Percentiles rank a stretch among this genome's conserved stretches.
phyloP scores from a whole-genome alignment of 2,113 vertebrate genomes.

The Pygoscelis adeliae region DNA sequence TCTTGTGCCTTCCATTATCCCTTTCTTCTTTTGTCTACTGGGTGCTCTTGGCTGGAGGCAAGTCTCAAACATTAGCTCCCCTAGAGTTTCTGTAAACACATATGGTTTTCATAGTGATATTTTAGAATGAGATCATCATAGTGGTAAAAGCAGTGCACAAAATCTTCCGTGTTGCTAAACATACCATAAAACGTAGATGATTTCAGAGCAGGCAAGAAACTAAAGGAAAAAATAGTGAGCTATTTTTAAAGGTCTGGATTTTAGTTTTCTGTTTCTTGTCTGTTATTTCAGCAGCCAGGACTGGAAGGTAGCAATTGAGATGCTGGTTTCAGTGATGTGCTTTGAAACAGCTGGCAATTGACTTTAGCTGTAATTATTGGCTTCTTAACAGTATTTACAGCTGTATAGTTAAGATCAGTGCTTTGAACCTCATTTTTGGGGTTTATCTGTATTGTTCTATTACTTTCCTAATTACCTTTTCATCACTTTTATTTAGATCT shows the following conservation, averaged over 20 bases:
- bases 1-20: not conserved
- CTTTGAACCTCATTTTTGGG: slow-evolving; percentile 54
- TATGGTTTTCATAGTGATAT: not conserved
- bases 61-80: not conserved
- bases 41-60: not conserved
- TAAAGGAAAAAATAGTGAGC: not conserved
- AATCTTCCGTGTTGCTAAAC: not conserved
- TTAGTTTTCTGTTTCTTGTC: slow-evolving; percentile 20
- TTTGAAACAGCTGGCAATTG: slow-evolving; percentile 35
- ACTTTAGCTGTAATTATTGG: slow-evolving; percentile 65
- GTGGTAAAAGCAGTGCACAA: not conserved
- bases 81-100: not conserved
- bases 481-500: slow-evolving; percentile 72
- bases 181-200: not conserved
- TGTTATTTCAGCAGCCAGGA: not conserved
- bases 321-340: not conserved
- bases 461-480: slow-evolving; percentile 57
- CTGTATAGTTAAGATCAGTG: slow-evolving; percentile 40
- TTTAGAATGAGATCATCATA: not conserved
- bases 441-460: slow-evolving; percentile 63
- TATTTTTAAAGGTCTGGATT: slow-evolving; percentile 21
- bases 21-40: not conserved
- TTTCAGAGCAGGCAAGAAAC: slow-evolving; percentile 18
- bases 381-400: slow-evolving; percentile 68
- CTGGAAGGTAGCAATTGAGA: slow-evolving; percentile 21